These are phyloP conservation scores for Sinocyclocheilus grahami DNA, from an alignment of 2,113 vertebrate genomes.

Conservation along the genomic window DNA sequence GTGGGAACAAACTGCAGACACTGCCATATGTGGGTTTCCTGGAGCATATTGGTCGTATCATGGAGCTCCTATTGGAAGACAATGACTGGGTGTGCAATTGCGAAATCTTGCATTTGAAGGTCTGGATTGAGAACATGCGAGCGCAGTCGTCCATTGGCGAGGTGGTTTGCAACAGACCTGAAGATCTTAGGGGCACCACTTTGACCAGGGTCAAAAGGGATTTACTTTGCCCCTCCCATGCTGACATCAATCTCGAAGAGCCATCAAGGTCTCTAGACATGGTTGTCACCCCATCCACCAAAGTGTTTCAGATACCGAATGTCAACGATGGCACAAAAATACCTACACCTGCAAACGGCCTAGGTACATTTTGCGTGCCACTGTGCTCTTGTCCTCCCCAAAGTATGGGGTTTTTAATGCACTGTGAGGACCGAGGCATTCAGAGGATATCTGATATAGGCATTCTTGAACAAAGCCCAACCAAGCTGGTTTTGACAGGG, in stretches of 20 bases:
- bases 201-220: constrained; percentile 88
- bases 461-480: constrained; percentile 87
- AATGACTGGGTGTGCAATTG: constrained; percentile 95
- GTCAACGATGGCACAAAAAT: constrained; percentile 72
- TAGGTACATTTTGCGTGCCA: constrained; percentile 82
- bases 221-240: constrained; percentile 84
- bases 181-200: constrained; percentile 83
- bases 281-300: constrained; percentile 85
- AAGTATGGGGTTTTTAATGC: constrained; percentile 89
- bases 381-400: constrained; percentile 85
- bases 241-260: constrained; percentile 87
- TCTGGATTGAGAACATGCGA: constrained; percentile 97
- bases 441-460: constrained; percentile 91
- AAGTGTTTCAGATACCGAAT: constrained; percentile 76
- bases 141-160: constrained; percentile 90
- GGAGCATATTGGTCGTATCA: constrained; percentile 94
- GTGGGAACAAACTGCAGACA: constrained; percentile 93
- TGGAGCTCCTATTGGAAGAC: constrained; percentile 93
- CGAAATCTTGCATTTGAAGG: constrained; percentile 89
- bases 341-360: constrained; percentile 73
- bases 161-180: constrained; percentile 85
- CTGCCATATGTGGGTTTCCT: constrained; percentile 93
- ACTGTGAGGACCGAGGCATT: constrained; percentile 93
- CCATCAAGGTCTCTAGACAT: constrained; percentile 88
- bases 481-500: constrained; percentile 90